Evolutionary conservation across 37 sponge, comb jelly and placozoan species (phyloP).

Genomic region (Beroe forskalii): DNA sequence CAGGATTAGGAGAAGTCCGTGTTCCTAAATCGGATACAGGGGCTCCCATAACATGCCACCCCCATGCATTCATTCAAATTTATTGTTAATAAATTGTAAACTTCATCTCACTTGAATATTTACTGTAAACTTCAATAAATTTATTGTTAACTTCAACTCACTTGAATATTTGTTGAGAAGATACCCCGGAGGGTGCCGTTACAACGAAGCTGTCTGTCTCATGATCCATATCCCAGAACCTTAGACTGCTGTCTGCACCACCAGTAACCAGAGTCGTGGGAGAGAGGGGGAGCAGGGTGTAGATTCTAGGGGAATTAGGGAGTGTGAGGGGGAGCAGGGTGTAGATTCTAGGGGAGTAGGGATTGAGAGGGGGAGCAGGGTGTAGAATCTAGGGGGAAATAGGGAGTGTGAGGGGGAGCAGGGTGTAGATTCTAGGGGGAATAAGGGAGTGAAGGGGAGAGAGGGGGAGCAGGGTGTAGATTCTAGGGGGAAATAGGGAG

Average conservation of each 20-base stretch:
- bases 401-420: background rate
- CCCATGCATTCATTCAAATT: too few relatives aligned
- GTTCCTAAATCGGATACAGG: too few relatives aligned
- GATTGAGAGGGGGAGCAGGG: background rate
- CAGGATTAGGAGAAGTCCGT: too few relatives aligned
- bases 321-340: background rate
- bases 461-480: background rate
- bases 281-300: slow-evolving; percentile 35
- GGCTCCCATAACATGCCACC: too few relatives aligned
- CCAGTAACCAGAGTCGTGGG: background rate
- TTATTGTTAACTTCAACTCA: too few relatives aligned
- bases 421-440: background rate
- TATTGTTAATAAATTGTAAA: too few relatives aligned
- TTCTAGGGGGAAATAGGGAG: background rate
- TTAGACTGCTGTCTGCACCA: slow-evolving; percentile 15
- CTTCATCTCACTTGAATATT: too few relatives aligned
- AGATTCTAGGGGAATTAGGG: background rate
- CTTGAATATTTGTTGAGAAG: background rate
- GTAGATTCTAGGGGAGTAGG: background rate
- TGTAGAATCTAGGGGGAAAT: background rate
- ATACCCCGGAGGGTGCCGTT: background rate
- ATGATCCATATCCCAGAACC: background rate
- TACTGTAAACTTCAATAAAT: too few relatives aligned
- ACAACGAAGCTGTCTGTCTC: slow-evolving; percentile 27
- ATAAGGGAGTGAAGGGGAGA: background rate